phyloP scores from a whole-genome alignment of 2,797 vertebrate species.

The Arctocebus calabarensis region DNA sequence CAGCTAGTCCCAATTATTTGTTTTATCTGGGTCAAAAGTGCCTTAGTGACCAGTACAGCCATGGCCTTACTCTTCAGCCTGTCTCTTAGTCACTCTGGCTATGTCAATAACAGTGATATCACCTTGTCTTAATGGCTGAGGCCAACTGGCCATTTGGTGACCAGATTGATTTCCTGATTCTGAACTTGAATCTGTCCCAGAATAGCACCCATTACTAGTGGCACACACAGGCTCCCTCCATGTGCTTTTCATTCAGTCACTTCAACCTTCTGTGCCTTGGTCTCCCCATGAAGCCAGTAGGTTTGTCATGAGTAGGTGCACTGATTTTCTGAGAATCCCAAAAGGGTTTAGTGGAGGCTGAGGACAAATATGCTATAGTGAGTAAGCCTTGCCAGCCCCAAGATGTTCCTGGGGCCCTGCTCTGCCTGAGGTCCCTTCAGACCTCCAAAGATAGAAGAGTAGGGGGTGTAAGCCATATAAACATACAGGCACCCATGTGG shows the following conservation, averaged over 20 bases:
- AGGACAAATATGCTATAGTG: slow-evolving; percentile 1
- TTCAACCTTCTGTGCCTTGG: slow-evolving; percentile 28
- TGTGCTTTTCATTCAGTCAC: slow-evolving; percentile 7
- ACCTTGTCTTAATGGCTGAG: slow-evolving; percentile 62
- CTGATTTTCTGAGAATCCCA: slow-evolving; percentile 6
- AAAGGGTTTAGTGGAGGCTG: slow-evolving; percentile 1
- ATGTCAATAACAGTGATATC: slow-evolving; percentile 59
- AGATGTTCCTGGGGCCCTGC: neutral
- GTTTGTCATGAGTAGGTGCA: slow-evolving; percentile 9
- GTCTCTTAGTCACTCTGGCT: slow-evolving; percentile 53
- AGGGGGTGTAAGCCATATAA: neutral
- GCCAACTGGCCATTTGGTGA: slow-evolving; percentile 43
- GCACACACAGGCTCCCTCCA: neutral
- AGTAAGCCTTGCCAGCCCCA: neutral
- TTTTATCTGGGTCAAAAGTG: slow-evolving; percentile 61
- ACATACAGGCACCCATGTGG: neutral
- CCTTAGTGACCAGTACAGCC: slow-evolving; percentile 64
- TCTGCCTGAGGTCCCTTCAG: neutral
- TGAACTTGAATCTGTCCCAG: slow-evolving; percentile 29
- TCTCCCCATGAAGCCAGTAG: slow-evolving; percentile 34
- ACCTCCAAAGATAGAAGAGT: neutral
- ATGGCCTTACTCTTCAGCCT: slow-evolving; percentile 45
- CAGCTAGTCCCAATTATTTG: slow-evolving; percentile 67
- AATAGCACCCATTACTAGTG: neutral
- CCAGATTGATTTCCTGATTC: slow-evolving; percentile 68